Evolutionary conservation across 37 sponge, comb jelly and placozoan genomes (phyloP), one percentile per base, ranked within the genome.

Genomic region (Amphimedon queenslandica): DNA sequence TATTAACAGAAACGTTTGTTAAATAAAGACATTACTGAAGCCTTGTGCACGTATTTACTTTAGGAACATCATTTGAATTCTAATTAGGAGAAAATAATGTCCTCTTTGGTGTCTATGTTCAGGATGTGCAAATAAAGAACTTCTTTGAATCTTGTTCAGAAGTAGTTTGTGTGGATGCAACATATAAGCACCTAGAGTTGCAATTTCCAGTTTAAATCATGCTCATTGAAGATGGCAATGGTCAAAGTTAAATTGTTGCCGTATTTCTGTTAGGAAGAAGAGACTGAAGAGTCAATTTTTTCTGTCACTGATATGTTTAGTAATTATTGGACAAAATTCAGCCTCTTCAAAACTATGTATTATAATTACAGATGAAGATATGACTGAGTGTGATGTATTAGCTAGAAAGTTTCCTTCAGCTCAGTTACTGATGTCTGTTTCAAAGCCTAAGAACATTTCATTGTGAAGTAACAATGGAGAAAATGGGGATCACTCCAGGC

Each of bases 301-400:
- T 28, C 1, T 0, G 6, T 70, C 8, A 21, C 29, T 1, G 34
- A 31, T 24, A 60, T 13, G 1, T 78, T n/a, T n/a, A n/a, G n/a
- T n/a, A n/a, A n/a, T 78, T 34, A 78, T 69, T 35, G 25, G 28
- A 27, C 35, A 69, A 58, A 69, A 78, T 25, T 20, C 58, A 0
- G 55, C n/a, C 58, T 69, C 58, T 56, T 1, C 8, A 18, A 1
- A 0, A 3, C 43, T 42, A 35, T 37, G 13, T 58, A 11, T 8
- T 16, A 34, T 78, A 1, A 78, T 78, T 70, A 32, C 43, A 24
- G 80, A 78, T 71, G 69, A 76, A 65, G 77, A 76, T 35, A 31
- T 76, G 28, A 40, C 55, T 64, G 66, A 76, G 53, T 29, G 77
- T 10, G 53, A 20, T 40, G 66, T 76, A 3, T 64, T 76, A 16